Conservation (phyloP, 35 echinoderm and acorn worm genomes). For the Chiridota heheva region DNA sequence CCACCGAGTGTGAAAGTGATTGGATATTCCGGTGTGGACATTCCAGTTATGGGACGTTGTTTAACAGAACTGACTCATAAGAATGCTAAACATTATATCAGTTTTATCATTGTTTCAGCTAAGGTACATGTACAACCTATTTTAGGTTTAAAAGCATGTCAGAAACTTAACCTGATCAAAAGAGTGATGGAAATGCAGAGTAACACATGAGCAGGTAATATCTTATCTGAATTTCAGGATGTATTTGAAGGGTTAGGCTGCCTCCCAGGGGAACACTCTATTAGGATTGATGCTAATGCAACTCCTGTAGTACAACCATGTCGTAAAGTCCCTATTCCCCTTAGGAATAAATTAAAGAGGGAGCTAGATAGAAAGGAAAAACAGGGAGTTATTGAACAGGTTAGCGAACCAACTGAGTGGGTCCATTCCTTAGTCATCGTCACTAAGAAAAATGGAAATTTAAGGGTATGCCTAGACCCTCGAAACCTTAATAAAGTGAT, state of each 20-base stretch:
- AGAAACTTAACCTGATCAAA: slow-evolving; percentile 37
- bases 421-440: slow-evolving; percentile 12
- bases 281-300: slow-evolving; percentile 11
- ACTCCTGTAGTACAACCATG: slow-evolving; percentile 15
- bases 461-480: slow-evolving; percentile 54
- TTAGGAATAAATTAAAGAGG: slow-evolving; percentile 35
- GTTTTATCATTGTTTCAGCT: slow-evolving; percentile 32
- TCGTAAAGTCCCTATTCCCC: slow-evolving; percentile 46
- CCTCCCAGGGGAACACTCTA: slow-evolving; percentile 33
- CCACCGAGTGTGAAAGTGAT: neutral
- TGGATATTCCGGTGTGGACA: slow-evolving; percentile 32
- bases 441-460: slow-evolving; percentile 46
- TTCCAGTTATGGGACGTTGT: slow-evolving; percentile 41
- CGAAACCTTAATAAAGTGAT: slow-evolving; percentile 50
- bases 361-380: slow-evolving; percentile 65
- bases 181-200: neutral
- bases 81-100: slow-evolving; percentile 1
- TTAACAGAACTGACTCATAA: slow-evolving; percentile 26
- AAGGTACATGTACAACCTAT: slow-evolving; percentile 44
- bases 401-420: slow-evolving; percentile 52
- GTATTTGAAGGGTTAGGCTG: slow-evolving; percentile 51
- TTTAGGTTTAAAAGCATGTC: slow-evolving; percentile 60
- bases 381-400: slow-evolving; percentile 36
- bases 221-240: slow-evolving; percentile 7
- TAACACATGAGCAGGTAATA: neutral